phyloP scores from a whole-genome alignment of 1,140 invertebrate genomes.

The Sesamia nonagrioides region DNA sequence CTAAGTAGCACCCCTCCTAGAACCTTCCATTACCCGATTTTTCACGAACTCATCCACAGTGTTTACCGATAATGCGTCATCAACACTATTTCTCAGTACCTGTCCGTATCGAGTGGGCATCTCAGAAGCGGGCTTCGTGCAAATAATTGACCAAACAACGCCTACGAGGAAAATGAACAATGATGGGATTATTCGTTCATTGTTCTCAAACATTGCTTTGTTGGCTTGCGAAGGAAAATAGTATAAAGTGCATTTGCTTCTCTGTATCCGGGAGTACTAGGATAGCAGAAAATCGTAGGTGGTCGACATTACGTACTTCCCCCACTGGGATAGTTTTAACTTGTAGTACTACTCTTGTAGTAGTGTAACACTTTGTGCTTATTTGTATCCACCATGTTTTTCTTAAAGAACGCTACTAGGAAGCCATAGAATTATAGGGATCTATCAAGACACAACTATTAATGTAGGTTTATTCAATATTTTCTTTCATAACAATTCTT shows the following conservation, averaged over 20 bases:
- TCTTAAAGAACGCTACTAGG: background rate
- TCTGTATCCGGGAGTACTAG: constrained; percentile 5
- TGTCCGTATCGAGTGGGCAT: background rate
- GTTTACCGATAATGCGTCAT: background rate
- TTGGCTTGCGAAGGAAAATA: background rate
- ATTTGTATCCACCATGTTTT: background rate
- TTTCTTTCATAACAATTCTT: too few species aligned
- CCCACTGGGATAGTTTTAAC: too few species aligned
- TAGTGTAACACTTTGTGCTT: too few species aligned
- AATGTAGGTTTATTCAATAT: too few species aligned
- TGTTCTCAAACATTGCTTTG: background rate
- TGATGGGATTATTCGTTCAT: background rate
- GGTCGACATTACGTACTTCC: background rate
- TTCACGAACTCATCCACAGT: background rate
- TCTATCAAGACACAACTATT: background rate
- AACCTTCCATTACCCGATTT: background rate
- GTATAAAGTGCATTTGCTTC: background rate
- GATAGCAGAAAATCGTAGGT: background rate
- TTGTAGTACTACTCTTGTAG: too few species aligned
- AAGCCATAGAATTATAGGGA: background rate
- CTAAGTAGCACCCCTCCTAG: background rate
- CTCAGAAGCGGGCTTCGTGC: background rate
- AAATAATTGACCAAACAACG: constrained; percentile 6
- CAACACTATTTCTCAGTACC: background rate
- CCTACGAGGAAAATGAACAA: constrained; percentile 6